Conservation (phyloP, 2,888 invertebrate species). For the Scrobipalpa costella region DNA sequence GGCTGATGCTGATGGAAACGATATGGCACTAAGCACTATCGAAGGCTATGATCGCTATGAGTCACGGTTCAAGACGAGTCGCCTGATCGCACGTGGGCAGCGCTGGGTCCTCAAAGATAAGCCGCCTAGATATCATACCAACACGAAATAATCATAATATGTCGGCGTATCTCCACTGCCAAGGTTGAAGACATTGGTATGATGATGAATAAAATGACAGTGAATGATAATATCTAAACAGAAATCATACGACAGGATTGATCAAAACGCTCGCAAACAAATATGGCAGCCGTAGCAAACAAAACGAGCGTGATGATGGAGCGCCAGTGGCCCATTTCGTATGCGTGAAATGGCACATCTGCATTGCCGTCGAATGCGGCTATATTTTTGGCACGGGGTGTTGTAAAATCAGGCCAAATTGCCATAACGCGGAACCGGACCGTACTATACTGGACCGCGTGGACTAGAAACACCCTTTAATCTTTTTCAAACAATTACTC, state of each 20-base stretch:
- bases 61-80: slow-evolving; percentile 37
- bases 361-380: slow-evolving; percentile 65
- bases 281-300: slow-evolving; percentile 7
- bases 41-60: slow-evolving; percentile 28
- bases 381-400: slow-evolving; percentile 65
- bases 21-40: slow-evolving; percentile 21
- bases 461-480: slow-evolving; percentile 22
- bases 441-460: not conserved
- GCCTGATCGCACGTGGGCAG: slow-evolving; percentile 38
- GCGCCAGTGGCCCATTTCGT: slow-evolving; percentile 52
- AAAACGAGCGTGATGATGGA: slow-evolving; percentile 21
- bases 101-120: slow-evolving; percentile 26
- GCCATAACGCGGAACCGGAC: slow-evolving; percentile 33
- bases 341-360: slow-evolving; percentile 70
- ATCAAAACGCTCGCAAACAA: slow-evolving; percentile 6
- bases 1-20: slow-evolving; percentile 35
- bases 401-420: slow-evolving; percentile 56
- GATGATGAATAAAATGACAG: slow-evolving; percentile 17
- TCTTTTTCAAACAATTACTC: slow-evolving; percentile 19
- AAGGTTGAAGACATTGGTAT: not conserved
- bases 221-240: slow-evolving; percentile 6
- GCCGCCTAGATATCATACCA: slow-evolving; percentile 6
- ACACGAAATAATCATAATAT: slow-evolving; percentile 13
- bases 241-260: not conserved
- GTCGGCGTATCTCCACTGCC: slow-evolving; percentile 11